These are phyloP conservation scores for Cryptosula pallasiana DNA, from an alignment of 2,888 invertebrate genomes.

Conservation along the genomic window DNA sequence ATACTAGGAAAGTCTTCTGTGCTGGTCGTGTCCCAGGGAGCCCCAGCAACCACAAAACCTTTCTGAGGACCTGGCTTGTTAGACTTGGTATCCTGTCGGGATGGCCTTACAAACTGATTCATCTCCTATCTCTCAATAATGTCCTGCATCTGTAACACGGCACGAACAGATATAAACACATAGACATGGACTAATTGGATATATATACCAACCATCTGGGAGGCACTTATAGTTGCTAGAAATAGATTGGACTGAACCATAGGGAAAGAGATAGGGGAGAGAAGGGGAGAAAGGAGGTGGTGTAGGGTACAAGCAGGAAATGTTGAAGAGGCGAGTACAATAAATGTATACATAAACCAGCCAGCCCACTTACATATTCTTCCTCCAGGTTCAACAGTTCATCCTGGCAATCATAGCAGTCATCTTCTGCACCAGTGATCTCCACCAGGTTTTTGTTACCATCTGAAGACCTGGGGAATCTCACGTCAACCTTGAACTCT, in stretches of 20 bases:
- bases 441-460: conserved; percentile 70
- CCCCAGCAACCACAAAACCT: conserved; percentile 49
- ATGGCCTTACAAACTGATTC: conserved; percentile 44
- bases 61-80: conserved; percentile 23
- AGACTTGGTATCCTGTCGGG: conserved; percentile 37
- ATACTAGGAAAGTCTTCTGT: conserved; percentile 54
- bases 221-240: no score
- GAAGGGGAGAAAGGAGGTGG: no score
- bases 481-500: conserved; percentile 64
- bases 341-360: not conserved
- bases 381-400: conserved; percentile 77
- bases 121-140: conserved; percentile 48
- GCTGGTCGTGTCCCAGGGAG: conserved; percentile 53
- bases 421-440: conserved; percentile 74
- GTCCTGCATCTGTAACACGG: conserved; percentile 55
- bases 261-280: no score
- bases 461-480: conserved; percentile 78
- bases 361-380: conserved; percentile 49
- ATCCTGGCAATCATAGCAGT: conserved; percentile 84
- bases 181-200: no score
- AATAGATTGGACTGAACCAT: no score
- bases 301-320: no score
- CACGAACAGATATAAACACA: no score
- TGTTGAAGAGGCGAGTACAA: no score
- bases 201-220: no score